Base-by-base conservation (phyloP, 1,140 invertebrate species). In the Gonatopus flavifemur region DNA sequence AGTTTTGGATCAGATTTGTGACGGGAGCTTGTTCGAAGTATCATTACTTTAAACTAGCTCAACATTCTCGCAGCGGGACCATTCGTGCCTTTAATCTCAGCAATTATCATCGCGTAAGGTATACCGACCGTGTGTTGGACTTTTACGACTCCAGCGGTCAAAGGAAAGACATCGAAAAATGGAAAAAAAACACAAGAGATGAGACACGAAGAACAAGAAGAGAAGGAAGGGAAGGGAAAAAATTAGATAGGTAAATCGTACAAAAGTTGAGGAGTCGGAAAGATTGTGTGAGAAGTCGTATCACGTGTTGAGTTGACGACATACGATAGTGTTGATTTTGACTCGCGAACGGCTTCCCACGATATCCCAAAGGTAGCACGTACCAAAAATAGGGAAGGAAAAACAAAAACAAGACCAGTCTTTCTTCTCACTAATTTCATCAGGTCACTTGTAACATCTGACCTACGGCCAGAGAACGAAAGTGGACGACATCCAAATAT, bases 321-420 rank as follows among this genome's bases (percentile, higher is more conserved):
- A n/a, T n/a, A n/a, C n/a, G n/a, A n/a, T n/a, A n/a, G n/a, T n/a
- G n/a, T n/a, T n/a, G n/a, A 36, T 38, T 51, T 40, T 73, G 72
- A 69, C 63, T 69, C 64, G 63, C 54, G 66, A 68, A 64, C 62
- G 61, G 69, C 66, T 76, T 75, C 71, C 72, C 74, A 74, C 71
- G 71, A 60, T 62, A 64, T n/a, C 50, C 46, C 44, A 36, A 40
- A 24, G 31, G 21, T 16, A 33, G 44, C 19, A n/a, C n/a, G n/a
- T n/a, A n/a, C n/a, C n/a, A n/a, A n/a, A n/a, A n/a, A n/a, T n/a
- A n/a, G n/a, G n/a, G n/a, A n/a, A n/a, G 42, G 55, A 52, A 39
- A 56, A 42, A 22, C 24, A 21, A 20, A 36, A 49, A 13, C 13
- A 50, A 38, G 42, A 63, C 49, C 63, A 55, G 60, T 66, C 52